These are phyloP conservation scores for Sebastes dallii DNA, from an alignment of 2,797 vertebrate species.

Conservation along the genomic window DNA sequence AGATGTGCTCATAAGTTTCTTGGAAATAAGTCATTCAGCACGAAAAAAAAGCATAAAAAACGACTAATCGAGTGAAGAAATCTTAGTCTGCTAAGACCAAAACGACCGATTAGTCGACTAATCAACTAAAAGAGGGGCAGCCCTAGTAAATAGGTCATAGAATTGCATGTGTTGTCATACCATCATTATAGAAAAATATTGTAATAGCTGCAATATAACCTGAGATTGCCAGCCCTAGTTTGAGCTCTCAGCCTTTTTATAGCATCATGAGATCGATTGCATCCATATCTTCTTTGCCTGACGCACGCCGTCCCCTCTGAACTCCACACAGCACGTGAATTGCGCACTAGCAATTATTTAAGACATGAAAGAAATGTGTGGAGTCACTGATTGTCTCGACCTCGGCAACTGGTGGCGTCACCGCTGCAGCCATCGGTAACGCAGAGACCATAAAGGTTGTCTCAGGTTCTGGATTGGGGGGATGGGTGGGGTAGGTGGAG, in stretches of 20 bases:
- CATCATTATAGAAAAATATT: neutral
- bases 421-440: constrained; percentile 38
- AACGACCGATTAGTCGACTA: too few species aligned
- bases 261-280: neutral
- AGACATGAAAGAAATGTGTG: neutral
- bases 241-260: constrained; percentile 1
- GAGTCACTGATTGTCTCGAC: constrained; percentile 31
- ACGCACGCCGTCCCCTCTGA: neutral
- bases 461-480: constrained; percentile 43
- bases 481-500: neutral
- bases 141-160: neutral
- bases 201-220: neutral
- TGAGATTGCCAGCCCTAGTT: neutral
- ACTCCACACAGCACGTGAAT: neutral
- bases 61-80: too few species aligned
- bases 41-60: too few species aligned
- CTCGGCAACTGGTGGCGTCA: constrained; percentile 51
- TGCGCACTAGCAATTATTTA: constrained; percentile 1
- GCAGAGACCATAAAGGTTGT: constrained; percentile 45
- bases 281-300: neutral
- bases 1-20: too few species aligned
- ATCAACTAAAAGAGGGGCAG: too few species aligned
- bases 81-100: too few species aligned
- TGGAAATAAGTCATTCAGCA: too few species aligned
- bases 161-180: neutral